phyloP scores from a whole-genome alignment of 2,797 vertebrate genomes.

The Aselliscus stoliczkanus region DNA sequence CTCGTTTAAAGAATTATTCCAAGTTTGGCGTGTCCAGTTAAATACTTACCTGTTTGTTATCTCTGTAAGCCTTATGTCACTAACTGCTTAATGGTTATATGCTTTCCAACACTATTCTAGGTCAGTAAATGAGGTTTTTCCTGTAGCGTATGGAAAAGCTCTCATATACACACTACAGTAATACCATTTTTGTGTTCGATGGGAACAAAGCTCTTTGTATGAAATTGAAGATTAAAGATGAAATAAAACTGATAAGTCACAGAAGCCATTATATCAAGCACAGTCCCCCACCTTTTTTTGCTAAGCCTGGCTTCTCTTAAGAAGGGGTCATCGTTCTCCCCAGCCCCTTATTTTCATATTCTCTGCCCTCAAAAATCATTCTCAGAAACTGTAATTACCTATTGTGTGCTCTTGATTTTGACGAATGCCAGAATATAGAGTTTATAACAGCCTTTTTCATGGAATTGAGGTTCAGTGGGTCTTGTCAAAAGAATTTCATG shows the following conservation, averaged over 20 bases:
- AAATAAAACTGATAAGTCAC: neutral
- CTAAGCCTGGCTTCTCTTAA: neutral
- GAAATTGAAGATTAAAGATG: slow-evolving; percentile 1
- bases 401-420: neutral
- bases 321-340: neutral
- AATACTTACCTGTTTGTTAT: neutral
- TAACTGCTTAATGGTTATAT: slow-evolving; percentile 1
- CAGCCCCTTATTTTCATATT: neutral
- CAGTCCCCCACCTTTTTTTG: neutral
- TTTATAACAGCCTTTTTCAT: neutral
- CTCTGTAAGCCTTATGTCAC: neutral
- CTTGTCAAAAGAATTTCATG: neutral
- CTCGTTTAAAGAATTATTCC: neutral
- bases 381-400: neutral
- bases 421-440: neutral
- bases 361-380: neutral
- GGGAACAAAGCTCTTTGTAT: slow-evolving; percentile 14
- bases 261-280: neutral
- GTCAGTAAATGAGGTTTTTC: slow-evolving; percentile 23
- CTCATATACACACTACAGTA: neutral
- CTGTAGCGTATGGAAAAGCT: slow-evolving; percentile 5
- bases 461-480: neutral
- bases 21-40: neutral
- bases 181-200: neutral
- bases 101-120: neutral